Base-by-base conservation (phyloP, 1,140 invertebrate species). In the Papilio polytes region DNA sequence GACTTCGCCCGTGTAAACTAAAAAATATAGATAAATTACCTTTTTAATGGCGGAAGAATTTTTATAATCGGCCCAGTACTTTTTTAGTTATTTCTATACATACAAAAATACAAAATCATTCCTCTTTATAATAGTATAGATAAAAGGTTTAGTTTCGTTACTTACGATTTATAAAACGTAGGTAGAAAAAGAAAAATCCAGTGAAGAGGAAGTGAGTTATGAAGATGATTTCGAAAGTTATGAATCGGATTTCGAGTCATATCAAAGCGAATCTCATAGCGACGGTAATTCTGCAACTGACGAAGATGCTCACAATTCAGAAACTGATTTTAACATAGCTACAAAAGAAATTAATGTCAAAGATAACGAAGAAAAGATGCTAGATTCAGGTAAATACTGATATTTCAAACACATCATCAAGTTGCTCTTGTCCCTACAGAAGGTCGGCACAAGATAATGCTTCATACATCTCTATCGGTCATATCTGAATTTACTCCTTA, bases 141-240 rank as follows among this genome's bases (percentile, higher is more conserved):
- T 0, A 51, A 51, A 13, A 4, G 18, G 13, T 18, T 7, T n/a
- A 18, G 0, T 56, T 56, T n/a, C 18, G 3, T n/a, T 56, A n/a
- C 1, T 13, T 36, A 3, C 18, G 0, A 22, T 80, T 81, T 26
- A 26, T 26, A 1, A 13, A 63, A 63, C 82, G 77, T 78, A 89
- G 88, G 12, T 70, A n/a, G 48, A 79, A 74, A 85, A 63, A n/a
- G 85, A 88, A 1, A 85, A 88, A 80, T 78, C 83, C 1, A 91
- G 88, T 48, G 91, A 94, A 18, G 89, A 94, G 51, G 92, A 95
- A 20, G 70, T 91, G 0, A 94, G 88, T 81, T 96, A 96, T 79
- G 96, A 96, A 91, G 96, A 96, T 80, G 96, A 96, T 86, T 96
- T 96, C 78, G 96, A 96, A 81, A 96, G 95, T 26, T 96, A 96